Conservation (phyloP, 2,888 invertebrate genomes). For the Cerastis rubricosa region DNA sequence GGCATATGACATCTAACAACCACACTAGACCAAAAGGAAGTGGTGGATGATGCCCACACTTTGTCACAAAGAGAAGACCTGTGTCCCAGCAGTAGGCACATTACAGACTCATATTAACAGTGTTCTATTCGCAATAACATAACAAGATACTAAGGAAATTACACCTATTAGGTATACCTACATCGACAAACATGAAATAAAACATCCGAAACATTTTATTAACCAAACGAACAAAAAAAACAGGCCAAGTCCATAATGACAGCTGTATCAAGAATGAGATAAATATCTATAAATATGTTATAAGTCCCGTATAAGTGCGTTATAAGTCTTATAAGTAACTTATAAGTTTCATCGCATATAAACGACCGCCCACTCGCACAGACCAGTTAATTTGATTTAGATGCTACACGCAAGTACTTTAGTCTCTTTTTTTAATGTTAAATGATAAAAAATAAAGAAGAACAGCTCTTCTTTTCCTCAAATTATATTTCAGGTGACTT, state of each 20-base stretch:
- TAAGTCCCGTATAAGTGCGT: conserved; percentile 32
- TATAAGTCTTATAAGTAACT: conserved; percentile 43
- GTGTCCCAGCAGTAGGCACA: background rate
- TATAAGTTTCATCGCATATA: conserved; percentile 47
- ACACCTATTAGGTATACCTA: background rate
- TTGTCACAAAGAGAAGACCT: background rate
- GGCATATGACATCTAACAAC: background rate
- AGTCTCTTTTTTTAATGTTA: background rate
- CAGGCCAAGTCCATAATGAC: conserved; percentile 36
- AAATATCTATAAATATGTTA: conserved; percentile 54
- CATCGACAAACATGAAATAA: background rate
- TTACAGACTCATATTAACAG: background rate
- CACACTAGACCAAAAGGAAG: background rate
- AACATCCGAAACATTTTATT: conserved; percentile 22
- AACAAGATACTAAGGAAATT: background rate
- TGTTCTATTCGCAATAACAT: background rate
- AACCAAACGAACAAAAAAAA: background rate
- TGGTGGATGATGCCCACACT: background rate
- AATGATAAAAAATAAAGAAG: background rate
- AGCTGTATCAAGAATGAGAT: conserved; percentile 59
- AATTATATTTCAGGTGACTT: background rate
- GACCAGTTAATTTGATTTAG: conserved; percentile 55
- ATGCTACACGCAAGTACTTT: conserved; percentile 15
- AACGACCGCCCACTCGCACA: conserved; percentile 45
- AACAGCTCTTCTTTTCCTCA: background rate